Conservation (phyloP, 2,797 vertebrate genomes). For the Atherinosoma microstoma region DNA sequence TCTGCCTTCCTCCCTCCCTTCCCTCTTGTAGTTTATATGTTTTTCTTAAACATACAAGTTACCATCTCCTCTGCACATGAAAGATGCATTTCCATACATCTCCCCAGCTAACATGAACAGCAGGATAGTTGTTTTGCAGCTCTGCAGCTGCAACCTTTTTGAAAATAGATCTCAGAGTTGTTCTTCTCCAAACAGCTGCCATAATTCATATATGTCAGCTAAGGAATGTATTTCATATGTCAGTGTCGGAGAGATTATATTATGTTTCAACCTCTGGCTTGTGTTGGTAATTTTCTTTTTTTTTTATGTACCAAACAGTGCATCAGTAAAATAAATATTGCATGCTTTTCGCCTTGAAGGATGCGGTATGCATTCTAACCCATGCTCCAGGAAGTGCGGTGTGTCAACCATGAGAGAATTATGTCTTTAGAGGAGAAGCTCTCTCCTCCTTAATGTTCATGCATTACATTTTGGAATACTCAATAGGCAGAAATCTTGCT, state of each 20-base stretch:
- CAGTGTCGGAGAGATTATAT: constrained; percentile 75
- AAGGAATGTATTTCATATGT: constrained; percentile 72
- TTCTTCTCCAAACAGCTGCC: constrained; percentile 70
- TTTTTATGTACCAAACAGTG: constrained; percentile 60
- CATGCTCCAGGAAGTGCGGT: constrained; percentile 60
- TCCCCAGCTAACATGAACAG: constrained; percentile 42
- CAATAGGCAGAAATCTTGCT: constrained; percentile 69
- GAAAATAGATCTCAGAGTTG: constrained; percentile 71
- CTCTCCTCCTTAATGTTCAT: constrained; percentile 63
- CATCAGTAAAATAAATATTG: constrained; percentile 73
- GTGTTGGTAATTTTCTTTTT: constrained; percentile 35
- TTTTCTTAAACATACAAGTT: constrained; percentile 45
- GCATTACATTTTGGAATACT: constrained; percentile 65
- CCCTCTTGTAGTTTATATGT: constrained; percentile 24
- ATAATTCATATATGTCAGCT: constrained; percentile 78
- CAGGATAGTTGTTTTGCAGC: constrained; percentile 62
- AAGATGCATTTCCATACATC: constrained; percentile 50
- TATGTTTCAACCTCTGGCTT: constrained; percentile 72
- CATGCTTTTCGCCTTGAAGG: constrained; percentile 73
- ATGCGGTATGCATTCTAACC: constrained; percentile 66
- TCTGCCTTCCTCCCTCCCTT: not conserved
- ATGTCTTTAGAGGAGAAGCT: constrained; percentile 56
- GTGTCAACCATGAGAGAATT: constrained; percentile 63
- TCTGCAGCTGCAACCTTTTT: constrained; percentile 63
- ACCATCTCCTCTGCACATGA: constrained; percentile 39